Evolutionary conservation across 2,888 invertebrate species (phyloP), one percentile per base, ranked within the genome.

Genomic region (Laothoe populi): DNA sequence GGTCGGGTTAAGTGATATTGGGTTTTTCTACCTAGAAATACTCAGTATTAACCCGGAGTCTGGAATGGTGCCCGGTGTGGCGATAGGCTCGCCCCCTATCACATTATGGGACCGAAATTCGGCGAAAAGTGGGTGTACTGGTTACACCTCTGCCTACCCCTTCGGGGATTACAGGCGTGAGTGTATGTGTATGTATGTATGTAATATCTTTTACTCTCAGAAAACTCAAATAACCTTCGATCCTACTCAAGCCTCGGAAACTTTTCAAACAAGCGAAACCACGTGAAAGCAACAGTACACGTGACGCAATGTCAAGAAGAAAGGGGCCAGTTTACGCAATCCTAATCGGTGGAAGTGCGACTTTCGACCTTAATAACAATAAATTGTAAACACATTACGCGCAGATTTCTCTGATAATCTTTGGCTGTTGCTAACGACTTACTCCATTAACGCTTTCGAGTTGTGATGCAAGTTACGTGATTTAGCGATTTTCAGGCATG

Each of bases 361-460:
- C 45, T 60, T 46, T 31, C 48, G 62, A 66, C 69, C 69, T 75
- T 74, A 78, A 77, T 74, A 77, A 79, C 75, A 79, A 78, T 79
- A 80, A 83, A 77, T 84, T 78, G 84, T 85, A 84, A 85, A 83
- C 81, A 82, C 83, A 84, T 86, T 84, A 83, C 70, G 73, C 72
- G 70, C 80, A 82, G 85, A 87, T 86, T 82, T 77, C 75, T 75
- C 74, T 79, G 88, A 88, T 88, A 88, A 88, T 88, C 87, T 88
- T 85, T 81, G 77, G 78, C 80, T 80, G 77, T 69, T 75, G 84
- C 83, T 89, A 89, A 89, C 87, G 88, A 89, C 83, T 82, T 72
- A 67, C 74, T 79, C 87, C 87, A 89, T 88, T 89, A 89, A 84
- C 80, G 72, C 59, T 69, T 65, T 59, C 11, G 60, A 61, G 57